Base-by-base conservation (phyloP, 2,797 vertebrate species). In the Lepilemur ruficaudatus region DNA sequence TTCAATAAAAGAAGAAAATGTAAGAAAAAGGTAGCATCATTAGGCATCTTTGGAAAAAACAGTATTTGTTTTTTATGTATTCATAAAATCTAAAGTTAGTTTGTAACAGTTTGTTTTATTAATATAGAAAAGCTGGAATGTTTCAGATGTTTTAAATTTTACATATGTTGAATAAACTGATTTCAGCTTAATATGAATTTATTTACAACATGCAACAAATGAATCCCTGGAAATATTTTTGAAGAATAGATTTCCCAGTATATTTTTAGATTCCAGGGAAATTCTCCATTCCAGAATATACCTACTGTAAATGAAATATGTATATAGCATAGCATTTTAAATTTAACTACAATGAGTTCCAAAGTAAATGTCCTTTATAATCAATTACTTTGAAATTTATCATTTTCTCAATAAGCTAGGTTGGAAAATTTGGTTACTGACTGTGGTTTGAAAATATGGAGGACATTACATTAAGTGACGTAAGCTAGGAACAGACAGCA, bases 181-280 rank as follows among this genome's bases (percentile, higher is more conserved):
- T 93, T 79, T 95, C 17, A 81, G 41, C 4, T 41, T 93, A 78
- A 78, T 52, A 76, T 9, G 41, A 30, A 73, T 84, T 93, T 95
- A 80, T n/a, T 75, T 69, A 78, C 0, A 18, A 2, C 69, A 20
- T 55, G 5, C 10, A 94, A 82, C 35, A 81, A 94, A 28, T 92
- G 3, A 84, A 78, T 72, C 48, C 55, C 35, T 79, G 35, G 9
- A 8, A 79, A 85, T 9, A 69, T 63, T 95, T 83, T 30, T 57
- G 3, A 61, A 95, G 94, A 89, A 78, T 15, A 48, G 2, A 73
- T 91, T 76, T 88, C 23, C 20, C 30, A 46, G 35, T 41, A 79
- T 52, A 28, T 52, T 67, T 89, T 76, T 83, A 30, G 12, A 81
- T 94, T 92, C 57, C 15, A 88, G 8, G 11, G 14, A 92, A 92